Base-by-base conservation (phyloP, 2,888 invertebrate species). In the Acleris literana region DNA sequence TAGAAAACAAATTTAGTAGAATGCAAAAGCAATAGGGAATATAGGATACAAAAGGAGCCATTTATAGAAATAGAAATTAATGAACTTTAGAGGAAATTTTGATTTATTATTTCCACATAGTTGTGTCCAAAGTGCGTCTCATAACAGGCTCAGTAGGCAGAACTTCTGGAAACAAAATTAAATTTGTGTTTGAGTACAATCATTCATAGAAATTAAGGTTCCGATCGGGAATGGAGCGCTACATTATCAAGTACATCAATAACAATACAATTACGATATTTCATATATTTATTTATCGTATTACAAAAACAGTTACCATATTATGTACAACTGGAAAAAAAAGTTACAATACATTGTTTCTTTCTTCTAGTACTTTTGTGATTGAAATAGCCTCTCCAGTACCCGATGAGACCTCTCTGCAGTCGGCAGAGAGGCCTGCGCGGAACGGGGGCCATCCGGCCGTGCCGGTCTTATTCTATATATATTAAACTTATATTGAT, bases 321-420 rank as follows among this genome's bases (percentile, higher is more conserved):
- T 94, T 86, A 92, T 95, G 87, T 92, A 92, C 92, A 92, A 88
- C 84, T 90, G 89, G 89, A 92, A 90, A 83, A 76, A 81, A 86
- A 77, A 85, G 94, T 86, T 92, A 88, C 87, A 91, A 90, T 91
- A 90, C 88, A 89, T 93, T 84, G 84, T 93, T 93, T 94, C 93
- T 65, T 65, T 61, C 95, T 94, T 93, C 95, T 94, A 93, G 94
- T 94, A 91, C 94, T 94, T 93, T 95, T 96, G 93, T 94, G 94
- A 94, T 95, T 96, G 93, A 95, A 96, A 94, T 94, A 96, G 93
- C 96, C 96, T 93, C 94, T 95, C 96, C 96, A 96, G 93, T 94
- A 94, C 92, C 96, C 95, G 94, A 96, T 94, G 94, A 95, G 94
- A 94, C 95, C 94, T 93, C 94, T 95, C 92, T 94, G 93, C 88